Percentiles rank a stretch among this genome's conserved stretches.
Evolutionary conservation across 2,888 invertebrate genomes (phyloP).

Genomic region (Zele albiditarsus): DNA sequence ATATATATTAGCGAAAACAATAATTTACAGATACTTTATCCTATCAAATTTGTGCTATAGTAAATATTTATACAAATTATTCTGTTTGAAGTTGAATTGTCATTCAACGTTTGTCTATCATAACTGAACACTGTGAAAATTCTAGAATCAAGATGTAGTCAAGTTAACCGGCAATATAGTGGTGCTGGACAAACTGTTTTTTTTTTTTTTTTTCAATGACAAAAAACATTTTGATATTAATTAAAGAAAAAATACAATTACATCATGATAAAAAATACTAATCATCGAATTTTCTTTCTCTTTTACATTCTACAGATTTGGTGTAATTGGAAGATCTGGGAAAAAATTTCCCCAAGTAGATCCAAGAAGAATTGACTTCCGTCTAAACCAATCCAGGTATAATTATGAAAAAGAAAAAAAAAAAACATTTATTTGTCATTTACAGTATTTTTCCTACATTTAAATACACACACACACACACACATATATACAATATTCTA

Average conservation of each 20-base stretch:
- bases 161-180: too few relatives aligned
- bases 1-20: too few relatives aligned
- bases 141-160: too few relatives aligned
- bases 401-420: neutral
- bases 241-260: neutral
- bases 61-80: too few relatives aligned
- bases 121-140: too few relatives aligned
- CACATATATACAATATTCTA: neutral
- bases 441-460: neutral
- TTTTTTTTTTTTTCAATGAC: too few relatives aligned
- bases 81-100: too few relatives aligned
- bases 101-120: too few relatives aligned
- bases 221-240: neutral
- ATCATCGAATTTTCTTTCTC: constrained; percentile 4
- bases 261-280: neutral
- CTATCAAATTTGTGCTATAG: too few relatives aligned
- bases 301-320: constrained; percentile 47
- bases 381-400: constrained; percentile 25
- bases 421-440: neutral
- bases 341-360: constrained; percentile 53
- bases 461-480: neutral
- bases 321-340: constrained; percentile 50
- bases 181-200: too few relatives aligned
- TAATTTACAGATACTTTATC: too few relatives aligned
- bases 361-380: constrained; percentile 41